Evolutionary conservation across 1,140 invertebrate species (phyloP), one percentile per base, ranked within the genome.

Genomic region (Drosophila biarmipes): DNA sequence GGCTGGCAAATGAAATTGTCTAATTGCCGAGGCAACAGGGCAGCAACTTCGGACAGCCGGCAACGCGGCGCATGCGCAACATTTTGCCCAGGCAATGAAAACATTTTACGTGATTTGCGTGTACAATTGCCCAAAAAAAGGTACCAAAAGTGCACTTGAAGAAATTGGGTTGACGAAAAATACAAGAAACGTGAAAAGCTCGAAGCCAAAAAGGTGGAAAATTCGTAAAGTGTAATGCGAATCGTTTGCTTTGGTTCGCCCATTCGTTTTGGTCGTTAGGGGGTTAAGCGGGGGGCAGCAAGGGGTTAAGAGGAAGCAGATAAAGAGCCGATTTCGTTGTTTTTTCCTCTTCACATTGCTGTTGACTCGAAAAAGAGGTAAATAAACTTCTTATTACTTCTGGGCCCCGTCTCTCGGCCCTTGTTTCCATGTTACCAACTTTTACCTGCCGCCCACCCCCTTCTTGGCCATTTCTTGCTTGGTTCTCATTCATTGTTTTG

Each of bases 21-120:
- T 68, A 77, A 81, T 81, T 73, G 68, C 57, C 43, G 38, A 54
- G 42, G 55, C 48, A 73, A 54, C 53, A 37, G 27, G 29, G 38
- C 19, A 63, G 43, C 72, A 53, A 21, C 52, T 59, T 53, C 58
- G 40, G 29, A 43, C 68, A 73, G 69, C 54, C 46, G 67, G 67
- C 68, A 59, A 74, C 40, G 38, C 59, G 43, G 53, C 71, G 58
- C 46, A 74, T 75, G 71, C 71, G 71, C 69, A 75, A 74, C 59
- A 76, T 73, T 73, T 67, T 42, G 29, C 29, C 38, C 42, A 38
- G 17, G 37, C 57, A 49, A 53, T 75, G 71, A 57, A 73, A 66
- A 75, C 59, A 74, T 53, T 78, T 64, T 64, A 85, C 80, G 81
- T 86, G 80, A 69, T 86, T 85, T 78, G 81, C 81, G 73, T 87